These are phyloP conservation scores for Sciaenops ocellatus DNA, from an alignment of 2,797 vertebrate genomes.

Conservation along the genomic window DNA sequence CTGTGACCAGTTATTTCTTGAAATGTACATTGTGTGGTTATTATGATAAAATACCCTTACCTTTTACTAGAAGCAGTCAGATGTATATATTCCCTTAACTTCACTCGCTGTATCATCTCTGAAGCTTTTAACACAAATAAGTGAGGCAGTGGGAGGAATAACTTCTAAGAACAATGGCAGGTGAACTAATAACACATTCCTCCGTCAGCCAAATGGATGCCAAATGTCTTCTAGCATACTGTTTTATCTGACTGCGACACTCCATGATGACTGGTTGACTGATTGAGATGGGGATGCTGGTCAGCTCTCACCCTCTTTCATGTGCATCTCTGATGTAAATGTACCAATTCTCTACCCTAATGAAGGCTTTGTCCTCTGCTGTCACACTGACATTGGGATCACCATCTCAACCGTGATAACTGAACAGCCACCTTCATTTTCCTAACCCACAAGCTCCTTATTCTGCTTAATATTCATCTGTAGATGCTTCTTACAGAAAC, in stretches of 20 bases:
- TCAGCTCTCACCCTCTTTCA: conserved; percentile 5
- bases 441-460: conserved; percentile 14
- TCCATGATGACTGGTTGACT: conserved; percentile 58
- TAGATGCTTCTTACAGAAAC: conserved; percentile 38
- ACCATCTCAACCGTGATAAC: conserved; percentile 37
- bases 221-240: conserved; percentile 48
- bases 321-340: conserved; percentile 61
- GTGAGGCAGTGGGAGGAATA: conserved; percentile 10
- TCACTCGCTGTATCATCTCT: conserved; percentile 13
- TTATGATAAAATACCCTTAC: background rate
- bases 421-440: conserved; percentile 44
- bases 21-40: background rate
- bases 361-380: conserved; percentile 75
- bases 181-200: conserved; percentile 9
- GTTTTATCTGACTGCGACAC: conserved; percentile 19
- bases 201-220: conserved; percentile 34
- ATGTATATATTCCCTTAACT: background rate
- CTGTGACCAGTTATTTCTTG: background rate
- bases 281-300: conserved; percentile 49
- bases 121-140: conserved; percentile 26
- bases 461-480: conserved; percentile 68
- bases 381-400: conserved; percentile 76
- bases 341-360: conserved; percentile 44
- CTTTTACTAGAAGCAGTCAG: conserved; percentile 19
- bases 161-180: conserved; percentile 15